Base-by-base conservation (phyloP, 2,888 invertebrate species). In the Tortrix viridana region DNA sequence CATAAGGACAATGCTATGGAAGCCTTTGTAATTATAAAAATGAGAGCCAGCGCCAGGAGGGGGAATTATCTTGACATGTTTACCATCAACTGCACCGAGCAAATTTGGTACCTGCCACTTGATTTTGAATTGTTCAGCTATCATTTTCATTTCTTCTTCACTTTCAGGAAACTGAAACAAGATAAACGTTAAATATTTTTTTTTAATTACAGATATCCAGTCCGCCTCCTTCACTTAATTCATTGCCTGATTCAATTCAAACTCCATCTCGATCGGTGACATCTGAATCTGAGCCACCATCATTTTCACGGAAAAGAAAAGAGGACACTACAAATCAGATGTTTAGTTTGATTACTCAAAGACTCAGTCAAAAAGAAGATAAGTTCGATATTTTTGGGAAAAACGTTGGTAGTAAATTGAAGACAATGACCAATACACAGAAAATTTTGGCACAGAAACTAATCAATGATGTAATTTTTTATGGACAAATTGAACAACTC, bases 331-430 rank as follows among this genome's bases (percentile, higher is more conserved):
- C 59, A 46, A 59, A 52, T 54, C 23, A 59, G 43, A 64, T 54
- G 43, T 43, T 43, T 43, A n/a, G 43, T 43, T 43, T 43, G 43
- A 43, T 43, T 43, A 43, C 43, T 43, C 43, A 43, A 1, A 43
- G 43, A 43, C 43, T 43, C 43, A 43, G 43, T 43, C 43, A 43
- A 43, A 43, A 43, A n/a, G 43, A 43, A 50, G 49, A 49, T 47
- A 56, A 65, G n/a, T 66, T 52, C 41, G 66, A 66, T 64, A 47
- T 56, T 60, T 64, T 66, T 60, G 63, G 66, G 55, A 66, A 64
- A 66, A 64, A 66, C 53, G 53, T 61, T 53, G 57, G 56, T 52
- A 57, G 12, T 9, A 65, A 65, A 50, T 62, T 67, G 49, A 62
- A 62, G 53, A 56, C 65, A 50, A 61, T 67, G 65, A 61, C 61